Evolutionary conservation across 2,888 invertebrate genomes (phyloP).

Genomic region (Orthonychiurus folsomi): DNA sequence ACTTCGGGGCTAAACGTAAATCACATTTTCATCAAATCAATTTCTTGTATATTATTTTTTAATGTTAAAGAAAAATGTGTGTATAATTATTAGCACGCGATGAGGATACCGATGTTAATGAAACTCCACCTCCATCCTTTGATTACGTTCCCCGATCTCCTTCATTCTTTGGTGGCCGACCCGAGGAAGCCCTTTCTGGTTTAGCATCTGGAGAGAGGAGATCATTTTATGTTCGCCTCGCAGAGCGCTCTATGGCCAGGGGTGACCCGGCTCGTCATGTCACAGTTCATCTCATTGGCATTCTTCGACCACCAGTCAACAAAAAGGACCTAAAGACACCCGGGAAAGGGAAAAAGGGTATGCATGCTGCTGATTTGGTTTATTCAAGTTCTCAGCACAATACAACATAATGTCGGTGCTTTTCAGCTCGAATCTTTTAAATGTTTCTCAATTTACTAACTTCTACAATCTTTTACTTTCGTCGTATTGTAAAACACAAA

Average conservation of each 20-base stretch:
- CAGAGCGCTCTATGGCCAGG: conserved; percentile 58
- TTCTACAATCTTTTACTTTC: conserved; percentile 5
- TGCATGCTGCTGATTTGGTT: too few species aligned
- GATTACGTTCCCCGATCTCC: conserved; percentile 40
- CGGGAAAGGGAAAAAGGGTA: conserved; percentile 38
- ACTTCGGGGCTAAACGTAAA: conserved; percentile 5
- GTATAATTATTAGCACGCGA: conserved; percentile 14
- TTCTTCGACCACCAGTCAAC: conserved; percentile 44
- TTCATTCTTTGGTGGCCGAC: conserved; percentile 40
- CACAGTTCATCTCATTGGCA: conserved; percentile 59
- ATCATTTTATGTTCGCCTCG: conserved; percentile 48
- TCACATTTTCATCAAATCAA: background rate
- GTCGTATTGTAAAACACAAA: too few species aligned
- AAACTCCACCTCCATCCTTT: conserved; percentile 19
- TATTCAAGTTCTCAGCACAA: background rate
- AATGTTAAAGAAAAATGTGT: background rate
- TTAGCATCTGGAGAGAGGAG: conserved; percentile 44
- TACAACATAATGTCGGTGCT: background rate
- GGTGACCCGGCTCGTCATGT: conserved; percentile 65
- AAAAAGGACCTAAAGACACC: conserved; percentile 35
- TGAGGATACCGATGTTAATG: conserved; percentile 23
- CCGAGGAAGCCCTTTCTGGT: conserved; percentile 39
- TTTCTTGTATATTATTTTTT: background rate
- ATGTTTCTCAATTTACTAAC: too few species aligned
- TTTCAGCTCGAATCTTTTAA: background rate